Conservation (phyloP, 2,113 vertebrate species). For the Nerophis lumbriciformis region DNA sequence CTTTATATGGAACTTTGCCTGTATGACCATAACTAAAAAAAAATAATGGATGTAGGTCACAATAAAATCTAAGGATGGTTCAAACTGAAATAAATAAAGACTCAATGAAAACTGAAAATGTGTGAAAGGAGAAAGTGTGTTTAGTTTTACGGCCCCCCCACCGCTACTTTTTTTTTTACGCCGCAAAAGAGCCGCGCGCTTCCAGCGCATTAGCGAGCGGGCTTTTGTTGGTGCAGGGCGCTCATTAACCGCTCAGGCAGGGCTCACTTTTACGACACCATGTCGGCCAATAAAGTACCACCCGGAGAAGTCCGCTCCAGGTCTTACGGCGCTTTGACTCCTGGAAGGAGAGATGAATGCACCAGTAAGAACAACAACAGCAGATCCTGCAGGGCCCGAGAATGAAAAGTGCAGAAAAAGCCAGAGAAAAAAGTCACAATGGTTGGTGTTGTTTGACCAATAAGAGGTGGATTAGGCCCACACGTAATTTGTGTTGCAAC, state of each 20-base stretch:
- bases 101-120: slow-evolving; percentile 13
- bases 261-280: slow-evolving; percentile 41
- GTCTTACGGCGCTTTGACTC: slow-evolving; percentile 24
- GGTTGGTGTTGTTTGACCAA: slow-evolving; percentile 61
- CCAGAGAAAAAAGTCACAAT: slow-evolving; percentile 28
- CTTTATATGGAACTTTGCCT: too few species aligned
- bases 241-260: slow-evolving; percentile 43
- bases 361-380: background rate
- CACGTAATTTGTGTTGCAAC: slow-evolving; percentile 48
- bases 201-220: slow-evolving; percentile 16
- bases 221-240: slow-evolving; percentile 1
- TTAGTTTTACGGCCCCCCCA: slow-evolving; percentile 16
- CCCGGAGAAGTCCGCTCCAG: slow-evolving; percentile 23
- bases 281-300: slow-evolving; percentile 42
- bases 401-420: slow-evolving; percentile 6
- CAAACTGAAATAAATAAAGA: slow-evolving; percentile 37
- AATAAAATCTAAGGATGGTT: slow-evolving; percentile 18
- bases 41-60: slow-evolving; percentile 21
- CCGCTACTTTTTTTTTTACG: background rate
- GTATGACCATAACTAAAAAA: slow-evolving; percentile 9
- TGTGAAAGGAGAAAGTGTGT: slow-evolving; percentile 45
- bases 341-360: slow-evolving; percentile 23
- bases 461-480: slow-evolving; percentile 41
- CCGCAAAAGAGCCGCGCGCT: slow-evolving; percentile 1
- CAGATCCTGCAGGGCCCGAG: background rate